Conservation (phyloP, 2,797 vertebrate genomes). For the Myiotriccus ornatus region DNA sequence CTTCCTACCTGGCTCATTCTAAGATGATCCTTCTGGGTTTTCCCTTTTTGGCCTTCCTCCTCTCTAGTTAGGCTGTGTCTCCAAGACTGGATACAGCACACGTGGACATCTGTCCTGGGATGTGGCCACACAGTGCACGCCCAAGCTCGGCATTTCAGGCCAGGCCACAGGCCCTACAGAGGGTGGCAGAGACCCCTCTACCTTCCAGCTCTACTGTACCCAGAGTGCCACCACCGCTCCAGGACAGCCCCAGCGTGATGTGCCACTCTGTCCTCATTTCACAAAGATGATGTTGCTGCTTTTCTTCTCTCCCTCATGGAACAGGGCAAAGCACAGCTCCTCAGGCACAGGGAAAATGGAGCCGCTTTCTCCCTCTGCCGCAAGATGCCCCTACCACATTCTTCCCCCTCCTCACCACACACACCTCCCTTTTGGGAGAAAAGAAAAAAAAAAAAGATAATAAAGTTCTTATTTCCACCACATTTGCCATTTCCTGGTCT, state of each 20-base stretch:
- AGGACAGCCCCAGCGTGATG: not conserved
- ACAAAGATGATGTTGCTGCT: not conserved
- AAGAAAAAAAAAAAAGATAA: constrained; percentile 45
- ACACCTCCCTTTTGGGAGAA: constrained; percentile 38
- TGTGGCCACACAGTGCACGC: not conserved
- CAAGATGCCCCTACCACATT: constrained; percentile 1
- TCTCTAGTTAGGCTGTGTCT: not conserved
- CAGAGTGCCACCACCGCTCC: not conserved
- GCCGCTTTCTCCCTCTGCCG: not conserved
- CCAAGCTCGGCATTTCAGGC: not conserved
- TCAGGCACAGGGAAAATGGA: not conserved
- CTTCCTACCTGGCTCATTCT: not conserved
- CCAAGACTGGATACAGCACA: not conserved
- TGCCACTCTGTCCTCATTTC: not conserved
- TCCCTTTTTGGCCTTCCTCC: not conserved
- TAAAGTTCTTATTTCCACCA: constrained; percentile 75
- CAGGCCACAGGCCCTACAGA: accelerated
- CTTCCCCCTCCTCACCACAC: not conserved
- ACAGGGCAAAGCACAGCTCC: not conserved
- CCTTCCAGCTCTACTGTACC: not conserved
- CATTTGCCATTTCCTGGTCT: constrained; percentile 75
- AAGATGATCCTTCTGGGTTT: not conserved
- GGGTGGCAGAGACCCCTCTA: not conserved
- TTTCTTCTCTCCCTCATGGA: not conserved
- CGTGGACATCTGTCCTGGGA: not conserved